phyloP scores from a whole-genome alignment of 1,140 invertebrate species.

The Sminthurinus signatus region DNA sequence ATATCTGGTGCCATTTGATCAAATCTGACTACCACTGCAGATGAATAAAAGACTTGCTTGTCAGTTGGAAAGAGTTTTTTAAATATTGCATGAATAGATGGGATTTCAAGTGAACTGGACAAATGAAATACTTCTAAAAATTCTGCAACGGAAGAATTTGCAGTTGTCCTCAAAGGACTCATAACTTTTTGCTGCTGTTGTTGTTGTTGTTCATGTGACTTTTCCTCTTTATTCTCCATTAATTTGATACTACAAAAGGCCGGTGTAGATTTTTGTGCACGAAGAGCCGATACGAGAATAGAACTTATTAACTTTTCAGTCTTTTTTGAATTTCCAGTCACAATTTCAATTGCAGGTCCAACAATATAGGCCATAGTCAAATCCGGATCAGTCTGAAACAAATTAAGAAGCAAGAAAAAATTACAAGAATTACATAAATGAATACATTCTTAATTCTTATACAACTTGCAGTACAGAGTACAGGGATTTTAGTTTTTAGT shows the following conservation, averaged over 20 bases:
- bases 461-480: no score
- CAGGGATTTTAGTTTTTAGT: no score
- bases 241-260: no score
- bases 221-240: no score
- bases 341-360: neutral
- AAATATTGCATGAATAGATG: neutral
- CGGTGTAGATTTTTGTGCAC: no score
- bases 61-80: neutral
- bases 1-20: neutral
- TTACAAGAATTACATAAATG: no score
- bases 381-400: conserved; percentile 5
- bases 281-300: no score
- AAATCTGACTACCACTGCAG: neutral
- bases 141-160: neutral
- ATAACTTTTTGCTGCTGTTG: no score
- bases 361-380: neutral
- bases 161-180: no score
- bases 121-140: neutral
- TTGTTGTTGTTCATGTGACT: no score
- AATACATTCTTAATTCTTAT: no score
- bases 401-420: neutral
- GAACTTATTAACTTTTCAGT: conserved; percentile 4
- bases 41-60: neutral
- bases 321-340: neutral
- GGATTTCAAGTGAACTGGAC: neutral